Evolutionary conservation across 1,140 invertebrate genomes (phyloP), one percentile per base, ranked within the genome.

Genomic region (Pteromalus puparum): DNA sequence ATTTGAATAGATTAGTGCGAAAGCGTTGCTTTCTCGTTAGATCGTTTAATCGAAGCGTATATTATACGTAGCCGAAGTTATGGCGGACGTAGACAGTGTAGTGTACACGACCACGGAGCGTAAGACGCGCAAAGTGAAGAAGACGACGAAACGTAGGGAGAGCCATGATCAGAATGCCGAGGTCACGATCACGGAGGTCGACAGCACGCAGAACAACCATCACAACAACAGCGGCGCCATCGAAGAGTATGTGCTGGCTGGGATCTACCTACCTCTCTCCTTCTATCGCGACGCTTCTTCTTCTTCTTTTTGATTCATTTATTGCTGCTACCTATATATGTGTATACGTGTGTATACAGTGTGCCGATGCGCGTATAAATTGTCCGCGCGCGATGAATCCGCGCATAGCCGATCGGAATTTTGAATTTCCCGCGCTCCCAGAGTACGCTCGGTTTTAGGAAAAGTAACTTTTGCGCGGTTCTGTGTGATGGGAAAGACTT

Each of bases 121-220:
- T 92, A 97, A 97, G 94, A 96, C 96, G 91, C 96, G 96, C 93
- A 97, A 97, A 95, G 96, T 97, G 93, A 97, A 97, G 94, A 98
- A 97, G 94, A 96, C 95, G 85, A 97, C 96, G 90, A 95, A 96
- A 91, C 95, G 96, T 90, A 95, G 96, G 92, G 96, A 97, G 91
- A 96, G 95, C 88, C 94, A 95, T 90, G 95, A 95, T 91, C 90
- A 93, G 86, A 94, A 93, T 85, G 95, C 95, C 87, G 96, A 97
- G 92, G 95, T 97, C 91, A 96, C 95, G 92, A 96, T 97, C 93
- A 97, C 96, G 88, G 96, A 97, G 92, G 93, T 97, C 91, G 96
- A 97, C 91, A 95, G 95, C 93, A 95, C 95, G 92, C 95, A 94
- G 93, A 93, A 90, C 90, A 94, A 93, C 90, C 94, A 94, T 87